Conservation (phyloP, 2,113 vertebrate genomes). For the Phalacrocorax brasilianus region DNA sequence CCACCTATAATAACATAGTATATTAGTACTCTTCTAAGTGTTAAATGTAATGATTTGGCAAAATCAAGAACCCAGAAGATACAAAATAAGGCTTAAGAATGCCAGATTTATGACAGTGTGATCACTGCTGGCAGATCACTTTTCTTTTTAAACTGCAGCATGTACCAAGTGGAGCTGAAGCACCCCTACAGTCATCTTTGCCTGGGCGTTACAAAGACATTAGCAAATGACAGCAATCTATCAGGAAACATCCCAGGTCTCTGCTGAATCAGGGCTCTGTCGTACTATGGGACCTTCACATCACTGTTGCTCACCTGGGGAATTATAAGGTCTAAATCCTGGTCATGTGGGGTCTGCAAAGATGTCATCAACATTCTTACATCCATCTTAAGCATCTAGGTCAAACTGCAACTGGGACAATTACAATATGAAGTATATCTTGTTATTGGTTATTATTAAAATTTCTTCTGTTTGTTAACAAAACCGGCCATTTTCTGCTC, state of each 20-base stretch:
- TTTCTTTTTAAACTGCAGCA: slow-evolving; percentile 20
- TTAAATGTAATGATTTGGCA: background rate
- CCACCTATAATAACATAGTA: background rate
- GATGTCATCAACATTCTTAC: background rate
- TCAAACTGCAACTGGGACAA: background rate
- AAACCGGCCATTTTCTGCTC: background rate
- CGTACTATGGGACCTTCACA: background rate
- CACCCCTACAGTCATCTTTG: background rate
- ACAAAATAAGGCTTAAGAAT: background rate
- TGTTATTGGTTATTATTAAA: background rate
- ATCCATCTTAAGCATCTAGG: background rate
- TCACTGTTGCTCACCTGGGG: background rate
- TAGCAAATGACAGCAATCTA: slow-evolving; percentile 31
- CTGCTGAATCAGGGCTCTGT: background rate
- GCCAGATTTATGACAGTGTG: slow-evolving; percentile 38
- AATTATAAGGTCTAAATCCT: background rate
- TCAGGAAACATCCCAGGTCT: background rate
- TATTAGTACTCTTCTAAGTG: background rate
- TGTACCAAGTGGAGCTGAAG: background rate
- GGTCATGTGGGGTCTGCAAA: background rate
- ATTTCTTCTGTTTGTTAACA: background rate
- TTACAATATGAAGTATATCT: background rate
- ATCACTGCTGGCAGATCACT: slow-evolving; percentile 17
- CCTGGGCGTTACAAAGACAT: background rate
- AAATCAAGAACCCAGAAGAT: background rate